Base-by-base conservation (phyloP, 2,113 vertebrate genomes). In the Ursus arctos region DNA sequence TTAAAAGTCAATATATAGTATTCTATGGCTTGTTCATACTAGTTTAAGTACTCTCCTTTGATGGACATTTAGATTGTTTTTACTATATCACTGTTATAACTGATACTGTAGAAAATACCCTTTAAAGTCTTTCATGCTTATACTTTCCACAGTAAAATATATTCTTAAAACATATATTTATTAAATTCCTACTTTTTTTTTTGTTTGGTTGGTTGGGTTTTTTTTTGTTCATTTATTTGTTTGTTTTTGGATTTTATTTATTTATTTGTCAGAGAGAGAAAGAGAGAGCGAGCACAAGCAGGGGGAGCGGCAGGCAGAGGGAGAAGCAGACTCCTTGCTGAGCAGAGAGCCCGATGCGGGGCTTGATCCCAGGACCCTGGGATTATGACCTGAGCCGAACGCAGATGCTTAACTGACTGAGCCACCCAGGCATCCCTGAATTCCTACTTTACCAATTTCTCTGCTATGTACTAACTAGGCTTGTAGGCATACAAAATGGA, bases 21-120 rank as follows among this genome's bases (percentile, higher is more conserved):
- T 94, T 95, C 83, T 21, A 6, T 88, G 91, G 26, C 19, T 87
- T 87, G 59, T 53, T 16, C 79, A 28, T 90, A 81, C 22, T 63
- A 19, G 12, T 67, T 96, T 96, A 87, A 63, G 40, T 88, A 0
- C 86, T 94, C 72, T 76, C 47, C 69, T 95, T 90, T 89, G 28
- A 36, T 95, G 61, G 22, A 63, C 26, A 33, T 91, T 65, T 88
- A 89, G 28, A 21, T 96, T 94, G 21, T 71, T 72, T 71, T 94
- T 21, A 63, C 88, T 95, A 6, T 74, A 21, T 93, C 16, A 79
- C 31, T 91, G 10, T 92, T 90, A 47, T 1, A 82, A 67, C 10
- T 55, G 88, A 51, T 77, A 65, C 2, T 59, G 1, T 91, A 80
- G 81, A 92, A 97, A 95, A 79, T 96, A 59, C 33, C n/a, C 18